A percentile compares a stretch with the other conserved stretches of the same genome.
These are phyloP conservation scores for Xiphias gladius DNA, from an alignment of 2,113 vertebrate species.

Conservation along the genomic window DNA sequence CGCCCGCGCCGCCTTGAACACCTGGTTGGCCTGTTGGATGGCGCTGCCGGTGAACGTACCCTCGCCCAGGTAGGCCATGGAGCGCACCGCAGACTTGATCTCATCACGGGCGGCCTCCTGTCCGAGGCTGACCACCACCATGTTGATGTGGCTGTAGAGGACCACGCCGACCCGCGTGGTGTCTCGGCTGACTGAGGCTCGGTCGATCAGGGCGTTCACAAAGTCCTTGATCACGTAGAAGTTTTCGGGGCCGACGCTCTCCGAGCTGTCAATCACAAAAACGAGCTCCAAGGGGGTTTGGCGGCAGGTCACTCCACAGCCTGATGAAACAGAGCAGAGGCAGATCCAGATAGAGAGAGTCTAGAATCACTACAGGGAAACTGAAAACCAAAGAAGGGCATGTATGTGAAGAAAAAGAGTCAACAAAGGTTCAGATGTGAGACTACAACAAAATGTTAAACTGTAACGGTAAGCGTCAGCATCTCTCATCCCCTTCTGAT, in stretches of 20 bases:
- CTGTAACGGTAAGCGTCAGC: background rate
- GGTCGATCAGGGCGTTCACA: conserved; percentile 86
- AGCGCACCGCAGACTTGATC: conserved; percentile 83
- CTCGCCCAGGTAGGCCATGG: conserved; percentile 89
- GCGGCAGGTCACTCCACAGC: conserved; percentile 86
- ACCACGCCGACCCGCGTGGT: conserved; percentile 85
- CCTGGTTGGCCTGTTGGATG: conserved; percentile 79
- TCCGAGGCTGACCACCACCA: conserved; percentile 81
- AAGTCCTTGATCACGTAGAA: conserved; percentile 89
- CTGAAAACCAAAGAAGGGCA: no score
- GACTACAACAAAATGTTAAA: no score
- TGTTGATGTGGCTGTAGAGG: conserved; percentile 88
- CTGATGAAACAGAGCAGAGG: conserved; percentile 68
- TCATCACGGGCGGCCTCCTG: conserved; percentile 80
- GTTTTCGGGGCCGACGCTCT: conserved; percentile 89
- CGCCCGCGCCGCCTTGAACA: conserved; percentile 78
- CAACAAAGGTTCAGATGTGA: background rate
- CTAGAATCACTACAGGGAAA: background rate
- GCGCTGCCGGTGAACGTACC: conserved; percentile 89
- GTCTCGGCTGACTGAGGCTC: conserved; percentile 63
- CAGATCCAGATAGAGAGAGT: background rate
- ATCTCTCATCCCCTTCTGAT: background rate
- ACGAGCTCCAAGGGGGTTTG: conserved; percentile 88
- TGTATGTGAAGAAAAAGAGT: background rate
- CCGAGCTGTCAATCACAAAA: conserved; percentile 93